Conservation (phyloP, 2,113 vertebrate genomes). For the Scartelaos histophorus region DNA sequence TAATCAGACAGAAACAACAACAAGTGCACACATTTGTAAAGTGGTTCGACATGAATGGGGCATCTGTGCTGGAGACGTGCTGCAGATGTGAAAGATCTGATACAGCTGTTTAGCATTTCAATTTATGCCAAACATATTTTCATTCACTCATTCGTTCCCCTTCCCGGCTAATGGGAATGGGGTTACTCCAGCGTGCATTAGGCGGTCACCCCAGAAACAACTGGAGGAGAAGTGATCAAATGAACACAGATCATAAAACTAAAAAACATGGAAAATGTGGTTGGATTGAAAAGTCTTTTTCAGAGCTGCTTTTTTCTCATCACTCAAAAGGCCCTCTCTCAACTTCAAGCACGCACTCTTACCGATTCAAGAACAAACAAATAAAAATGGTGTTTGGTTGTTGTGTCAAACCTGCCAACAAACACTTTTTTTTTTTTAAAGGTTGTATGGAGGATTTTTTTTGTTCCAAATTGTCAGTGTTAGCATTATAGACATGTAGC, state of each 20-base stretch:
- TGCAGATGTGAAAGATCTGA: constrained; percentile 17
- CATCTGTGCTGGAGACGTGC: constrained; percentile 43
- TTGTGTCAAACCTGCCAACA: no score
- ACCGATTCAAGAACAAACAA: no score
- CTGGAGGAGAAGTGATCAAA: neutral
- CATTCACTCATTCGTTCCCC: constrained; percentile 10
- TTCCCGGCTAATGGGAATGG: neutral
- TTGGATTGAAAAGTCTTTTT: neutral
- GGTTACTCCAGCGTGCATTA: neutral
- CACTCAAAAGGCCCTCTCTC: neutral
- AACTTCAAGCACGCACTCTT: neutral
- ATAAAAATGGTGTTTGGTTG: no score
- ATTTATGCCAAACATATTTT: constrained; percentile 1
- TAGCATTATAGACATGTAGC: no score
- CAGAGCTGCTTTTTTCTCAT: neutral
- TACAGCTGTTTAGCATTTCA: constrained; percentile 9
- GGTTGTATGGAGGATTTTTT: no score
- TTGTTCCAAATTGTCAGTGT: no score
- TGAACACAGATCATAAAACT: neutral
- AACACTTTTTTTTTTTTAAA: no score
- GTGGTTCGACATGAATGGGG: constrained; percentile 53
- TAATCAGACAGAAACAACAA: constrained; percentile 22
- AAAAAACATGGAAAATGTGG: neutral
- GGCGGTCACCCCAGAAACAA: neutral
- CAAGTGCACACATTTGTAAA: constrained; percentile 17